These are phyloP conservation scores for Redunca redunca DNA, from an alignment of 2,113 vertebrate genomes.

Conservation along the genomic window DNA sequence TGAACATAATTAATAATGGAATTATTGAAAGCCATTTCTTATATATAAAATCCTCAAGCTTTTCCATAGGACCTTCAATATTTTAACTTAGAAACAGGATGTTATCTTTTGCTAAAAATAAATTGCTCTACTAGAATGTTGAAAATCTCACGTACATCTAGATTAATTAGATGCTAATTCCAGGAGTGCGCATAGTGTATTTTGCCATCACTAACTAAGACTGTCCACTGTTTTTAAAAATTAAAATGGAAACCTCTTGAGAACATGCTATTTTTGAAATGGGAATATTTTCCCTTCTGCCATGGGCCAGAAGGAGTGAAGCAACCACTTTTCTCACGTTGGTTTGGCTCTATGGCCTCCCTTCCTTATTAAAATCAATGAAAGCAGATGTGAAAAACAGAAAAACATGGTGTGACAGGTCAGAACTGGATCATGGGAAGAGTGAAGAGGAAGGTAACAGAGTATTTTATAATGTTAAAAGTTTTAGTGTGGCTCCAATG, in stretches of 20 bases:
- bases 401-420: constrained; percentile 44
- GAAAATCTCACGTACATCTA: background rate
- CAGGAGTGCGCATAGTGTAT: constrained; percentile 7
- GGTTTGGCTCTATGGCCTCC: constrained; percentile 34
- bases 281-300: constrained; percentile 55
- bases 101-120: constrained; percentile 35
- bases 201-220: constrained; percentile 38
- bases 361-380: constrained; percentile 55
- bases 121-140: background rate
- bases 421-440: constrained; percentile 3
- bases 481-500: background rate
- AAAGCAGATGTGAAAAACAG: constrained; percentile 53
- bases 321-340: constrained; percentile 36
- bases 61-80: constrained; percentile 13
- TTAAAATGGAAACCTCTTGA: constrained; percentile 54
- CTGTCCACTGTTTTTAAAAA: constrained; percentile 38
- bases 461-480: constrained; percentile 25
- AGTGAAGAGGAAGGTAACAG: background rate
- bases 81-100: constrained; percentile 20
- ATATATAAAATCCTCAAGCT: background rate
- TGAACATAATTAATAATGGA: constrained; percentile 32
- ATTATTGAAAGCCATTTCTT: constrained; percentile 17
- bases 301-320: constrained; percentile 46
- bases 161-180: constrained; percentile 37
- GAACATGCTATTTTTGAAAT: constrained; percentile 55